Percentiles rank a stretch among this genome's conserved stretches.
Conservation (phyloP, 2,888 invertebrate genomes). For the Brachypalpus laphriformis region DNA sequence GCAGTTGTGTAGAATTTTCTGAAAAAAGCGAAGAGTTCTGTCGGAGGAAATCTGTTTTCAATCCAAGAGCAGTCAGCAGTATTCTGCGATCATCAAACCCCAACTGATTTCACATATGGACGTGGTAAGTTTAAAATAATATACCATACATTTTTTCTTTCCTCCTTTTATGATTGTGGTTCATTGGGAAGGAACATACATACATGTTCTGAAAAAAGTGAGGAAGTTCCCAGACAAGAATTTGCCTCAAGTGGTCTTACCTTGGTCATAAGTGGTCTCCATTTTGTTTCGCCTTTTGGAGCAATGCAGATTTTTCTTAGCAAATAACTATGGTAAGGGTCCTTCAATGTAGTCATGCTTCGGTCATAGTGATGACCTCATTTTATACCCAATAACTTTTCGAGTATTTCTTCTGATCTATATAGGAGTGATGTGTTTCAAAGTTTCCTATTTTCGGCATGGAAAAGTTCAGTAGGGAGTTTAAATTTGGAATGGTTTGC, state of each 20-base stretch:
- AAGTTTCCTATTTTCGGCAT: conserved; percentile 61
- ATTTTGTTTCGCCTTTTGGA: conserved; percentile 26
- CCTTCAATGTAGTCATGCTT: conserved; percentile 22
- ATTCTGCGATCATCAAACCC: conserved; percentile 28
- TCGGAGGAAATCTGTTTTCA: conserved; percentile 45
- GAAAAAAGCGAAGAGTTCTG: conserved; percentile 48
- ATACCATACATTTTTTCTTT: conserved; percentile 1
- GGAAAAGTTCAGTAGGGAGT: conserved; percentile 62
- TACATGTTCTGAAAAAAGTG: background rate
- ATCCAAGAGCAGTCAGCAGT: conserved; percentile 22
- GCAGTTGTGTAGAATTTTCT: conserved; percentile 72
- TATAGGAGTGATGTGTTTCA: conserved; percentile 16
- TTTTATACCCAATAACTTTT: conserved; percentile 2
- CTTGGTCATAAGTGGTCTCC: background rate
- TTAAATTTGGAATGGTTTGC: conserved; percentile 65
- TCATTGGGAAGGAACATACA: background rate
- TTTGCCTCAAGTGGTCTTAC: background rate
- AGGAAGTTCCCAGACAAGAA: background rate
- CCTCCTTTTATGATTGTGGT: conserved; percentile 52
- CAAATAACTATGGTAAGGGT: too few species aligned
- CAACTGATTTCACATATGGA: conserved; percentile 49
- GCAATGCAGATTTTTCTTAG: conserved; percentile 4
- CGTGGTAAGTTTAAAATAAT: conserved; percentile 51
- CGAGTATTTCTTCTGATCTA: background rate
- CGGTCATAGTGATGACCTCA: conserved; percentile 45